Conservation (phyloP, 2,888 invertebrate species). For the Omphaloscelis lunosa region DNA sequence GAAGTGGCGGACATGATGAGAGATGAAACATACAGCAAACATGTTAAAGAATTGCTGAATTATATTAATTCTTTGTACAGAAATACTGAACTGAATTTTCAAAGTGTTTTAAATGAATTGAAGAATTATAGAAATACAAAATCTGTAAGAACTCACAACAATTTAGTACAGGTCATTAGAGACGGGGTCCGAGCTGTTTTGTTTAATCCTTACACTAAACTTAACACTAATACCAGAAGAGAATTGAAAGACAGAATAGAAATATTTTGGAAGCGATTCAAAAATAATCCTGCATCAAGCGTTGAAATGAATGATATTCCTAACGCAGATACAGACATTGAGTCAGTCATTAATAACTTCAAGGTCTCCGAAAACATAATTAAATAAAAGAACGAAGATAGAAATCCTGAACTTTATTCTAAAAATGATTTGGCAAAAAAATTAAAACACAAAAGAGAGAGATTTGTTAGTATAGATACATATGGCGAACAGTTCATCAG, state of each 20-base stretch:
- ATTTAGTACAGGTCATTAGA: conserved; percentile 68
- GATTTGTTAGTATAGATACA: not conserved
- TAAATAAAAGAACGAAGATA: not conserved
- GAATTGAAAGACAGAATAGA: conserved; percentile 36
- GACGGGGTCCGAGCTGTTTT: conserved; percentile 69
- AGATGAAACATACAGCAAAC: conserved; percentile 45
- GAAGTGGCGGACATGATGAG: conserved; percentile 50
- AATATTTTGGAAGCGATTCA: not conserved
- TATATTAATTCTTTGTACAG: conserved; percentile 75
- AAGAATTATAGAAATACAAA: conserved; percentile 64
- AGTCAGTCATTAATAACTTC: not conserved
- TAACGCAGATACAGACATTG: not conserved
- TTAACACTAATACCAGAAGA: conserved; percentile 65
- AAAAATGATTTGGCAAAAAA: not conserved
- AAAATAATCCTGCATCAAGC: not conserved
- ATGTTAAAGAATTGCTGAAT: conserved; percentile 58
- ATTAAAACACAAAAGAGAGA: not conserved
- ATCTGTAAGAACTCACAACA: conserved; percentile 57
- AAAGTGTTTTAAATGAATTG: conserved; percentile 66
- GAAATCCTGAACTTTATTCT: no score
- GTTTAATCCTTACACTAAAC: conserved; percentile 74
- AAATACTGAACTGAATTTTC: conserved; percentile 60
- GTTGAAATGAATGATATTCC: not conserved
- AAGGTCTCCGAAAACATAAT: not conserved
- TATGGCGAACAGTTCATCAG: not conserved